Percentiles rank a stretch among this genome's conserved stretches.
Evolutionary conservation across 1,140 invertebrate species (phyloP).

Genomic region (Telenomus remus): DNA sequence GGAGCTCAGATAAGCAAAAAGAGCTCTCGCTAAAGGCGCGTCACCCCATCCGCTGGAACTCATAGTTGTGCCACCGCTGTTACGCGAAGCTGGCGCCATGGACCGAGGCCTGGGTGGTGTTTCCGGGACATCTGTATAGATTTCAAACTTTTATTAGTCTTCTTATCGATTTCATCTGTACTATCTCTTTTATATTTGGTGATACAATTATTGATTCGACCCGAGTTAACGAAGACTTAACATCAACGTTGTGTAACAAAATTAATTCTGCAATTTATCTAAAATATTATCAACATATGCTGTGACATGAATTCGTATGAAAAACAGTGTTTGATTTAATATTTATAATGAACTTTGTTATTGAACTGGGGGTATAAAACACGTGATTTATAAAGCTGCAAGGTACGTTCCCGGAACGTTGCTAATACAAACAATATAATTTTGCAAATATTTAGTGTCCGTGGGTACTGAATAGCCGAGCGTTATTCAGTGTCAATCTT

Average conservation of each 20-base stretch:
- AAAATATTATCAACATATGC: too few species aligned
- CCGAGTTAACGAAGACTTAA: too few species aligned
- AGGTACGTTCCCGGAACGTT: slow-evolving; percentile 7
- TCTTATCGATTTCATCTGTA: too few species aligned
- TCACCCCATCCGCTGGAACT: slow-evolving; percentile 66
- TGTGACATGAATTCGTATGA: too few species aligned
- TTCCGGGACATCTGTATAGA: slow-evolving; percentile 74
- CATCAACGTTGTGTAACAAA: slow-evolving; percentile 2
- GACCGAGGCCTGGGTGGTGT: slow-evolving; percentile 82
- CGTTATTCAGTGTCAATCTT: slow-evolving; percentile 40
- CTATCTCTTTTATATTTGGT: too few species aligned
- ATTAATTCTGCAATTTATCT: background rate
- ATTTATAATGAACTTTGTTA: slow-evolving; percentile 21
- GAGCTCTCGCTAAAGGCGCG: slow-evolving; percentile 83
- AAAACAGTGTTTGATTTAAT: slow-evolving; percentile 5
- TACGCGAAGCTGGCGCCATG: slow-evolving; percentile 80
- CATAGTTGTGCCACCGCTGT: slow-evolving; percentile 72
- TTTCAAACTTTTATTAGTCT: slow-evolving; percentile 28
- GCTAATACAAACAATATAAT: slow-evolving; percentile 40
- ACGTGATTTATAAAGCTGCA: slow-evolving; percentile 18
- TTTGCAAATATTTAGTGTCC: slow-evolving; percentile 24
- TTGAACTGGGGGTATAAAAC: slow-evolving; percentile 22
- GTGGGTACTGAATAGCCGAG: slow-evolving; percentile 13
- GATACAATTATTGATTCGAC: too few species aligned
- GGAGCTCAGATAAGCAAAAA: slow-evolving; percentile 92